Conservation (phyloP, 2,888 invertebrate genomes). For the Elegia similella region DNA sequence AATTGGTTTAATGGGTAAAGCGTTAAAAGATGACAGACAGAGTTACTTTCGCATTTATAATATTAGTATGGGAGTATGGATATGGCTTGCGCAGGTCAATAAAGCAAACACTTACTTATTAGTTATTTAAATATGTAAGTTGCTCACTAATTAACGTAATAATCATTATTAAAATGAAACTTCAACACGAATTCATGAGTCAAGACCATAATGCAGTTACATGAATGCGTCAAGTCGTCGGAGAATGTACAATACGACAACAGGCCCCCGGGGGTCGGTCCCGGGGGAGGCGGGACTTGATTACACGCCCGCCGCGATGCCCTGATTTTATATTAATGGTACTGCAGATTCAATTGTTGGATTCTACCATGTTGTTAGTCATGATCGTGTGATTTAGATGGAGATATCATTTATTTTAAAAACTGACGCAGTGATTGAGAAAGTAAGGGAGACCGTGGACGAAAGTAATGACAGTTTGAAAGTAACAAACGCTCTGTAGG, state of each 20-base stretch:
- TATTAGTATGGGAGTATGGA: no score
- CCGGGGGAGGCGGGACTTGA: slow-evolving; percentile 22
- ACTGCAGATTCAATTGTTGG: not conserved
- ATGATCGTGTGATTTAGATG: not conserved
- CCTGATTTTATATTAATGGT: slow-evolving; percentile 10
- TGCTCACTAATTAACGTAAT: not conserved
- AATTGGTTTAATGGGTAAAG: no score
- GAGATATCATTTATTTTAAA: not conserved
- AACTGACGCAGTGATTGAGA: no score
- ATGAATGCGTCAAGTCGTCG: slow-evolving; percentile 12
- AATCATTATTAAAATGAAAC: not conserved
- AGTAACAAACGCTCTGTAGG: no score
- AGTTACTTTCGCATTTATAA: no score
- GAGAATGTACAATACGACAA: slow-evolving; percentile 12
- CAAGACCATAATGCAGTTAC: slow-evolving; percentile 8
- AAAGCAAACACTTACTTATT: no score
- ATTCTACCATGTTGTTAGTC: not conserved
- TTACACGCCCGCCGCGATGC: slow-evolving; percentile 22
- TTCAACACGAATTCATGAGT: not conserved
- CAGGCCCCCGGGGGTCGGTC: slow-evolving; percentile 8
- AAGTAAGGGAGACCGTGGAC: no score
- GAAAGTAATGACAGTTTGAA: no score
- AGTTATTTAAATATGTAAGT: no score
- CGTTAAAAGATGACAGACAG: no score
- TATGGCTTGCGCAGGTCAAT: no score